These are phyloP conservation scores for Brevimyrus niger DNA, from an alignment of 2,113 vertebrate genomes.

Conservation along the genomic window DNA sequence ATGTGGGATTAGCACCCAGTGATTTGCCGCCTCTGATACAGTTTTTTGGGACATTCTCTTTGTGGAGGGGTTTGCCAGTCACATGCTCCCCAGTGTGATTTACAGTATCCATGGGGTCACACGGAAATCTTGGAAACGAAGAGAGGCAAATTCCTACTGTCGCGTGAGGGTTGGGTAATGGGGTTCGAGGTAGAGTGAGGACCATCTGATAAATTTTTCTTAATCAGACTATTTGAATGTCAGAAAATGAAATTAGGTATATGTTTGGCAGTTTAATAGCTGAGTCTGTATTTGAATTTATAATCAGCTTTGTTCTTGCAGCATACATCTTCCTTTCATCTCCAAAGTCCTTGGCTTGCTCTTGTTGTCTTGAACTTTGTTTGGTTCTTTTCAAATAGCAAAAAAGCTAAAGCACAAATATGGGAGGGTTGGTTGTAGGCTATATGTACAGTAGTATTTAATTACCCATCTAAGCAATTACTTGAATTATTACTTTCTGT, in stretches of 20 bases:
- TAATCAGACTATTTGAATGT: background rate
- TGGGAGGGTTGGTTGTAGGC: too few relatives aligned
- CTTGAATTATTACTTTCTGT: slow-evolving; percentile 1
- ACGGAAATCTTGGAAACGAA: background rate
- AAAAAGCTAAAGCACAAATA: background rate
- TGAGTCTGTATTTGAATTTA: background rate
- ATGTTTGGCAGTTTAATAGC: background rate
- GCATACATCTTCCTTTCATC: background rate
- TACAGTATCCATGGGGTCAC: slow-evolving; percentile 8
- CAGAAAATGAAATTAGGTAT: background rate
- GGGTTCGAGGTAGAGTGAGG: background rate
- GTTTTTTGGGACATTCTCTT: slow-evolving; percentile 2
- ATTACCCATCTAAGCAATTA: slow-evolving; percentile 8
- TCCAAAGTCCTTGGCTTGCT: background rate
- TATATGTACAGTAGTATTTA: background rate
- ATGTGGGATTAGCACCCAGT: background rate
- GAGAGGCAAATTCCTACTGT: background rate
- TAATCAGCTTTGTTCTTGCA: background rate
- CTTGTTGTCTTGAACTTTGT: background rate
- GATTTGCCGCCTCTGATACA: background rate
- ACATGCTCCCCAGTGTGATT: background rate
- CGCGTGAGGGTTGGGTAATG: background rate
- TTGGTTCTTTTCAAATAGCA: background rate
- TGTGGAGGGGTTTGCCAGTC: background rate
- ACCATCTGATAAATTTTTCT: background rate